Evolutionary conservation across 2,797 vertebrate genomes (phyloP), one percentile per base, ranked within the genome.

Genomic region (Fistularia tabacaria): DNA sequence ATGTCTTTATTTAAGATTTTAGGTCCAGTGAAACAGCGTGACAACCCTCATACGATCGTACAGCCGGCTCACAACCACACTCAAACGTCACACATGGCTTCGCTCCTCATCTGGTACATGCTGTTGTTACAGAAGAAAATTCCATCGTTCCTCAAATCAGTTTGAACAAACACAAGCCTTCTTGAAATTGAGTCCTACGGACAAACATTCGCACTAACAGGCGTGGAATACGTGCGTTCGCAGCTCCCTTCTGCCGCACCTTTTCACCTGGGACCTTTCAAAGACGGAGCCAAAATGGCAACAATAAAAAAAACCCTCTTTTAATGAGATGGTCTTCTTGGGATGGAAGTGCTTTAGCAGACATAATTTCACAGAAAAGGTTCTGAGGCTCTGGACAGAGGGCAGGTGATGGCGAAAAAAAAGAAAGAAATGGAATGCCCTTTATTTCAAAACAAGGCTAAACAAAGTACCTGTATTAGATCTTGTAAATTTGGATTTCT

Each of bases 1-100:
- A 78, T 55, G 46, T 69, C 37, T 88, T 87, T 89, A 85, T 87
- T 86, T 59, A 53, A 73, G 48, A 15, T 74, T 59, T 41, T 55
- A 41, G 71, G 74, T 62, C 14, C 56, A 68, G 65, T 59, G 57
- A 77, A 73, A 56, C 69, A 60, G 64, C 62, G 14, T 36, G 38
- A 54, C 71, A 58, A 46, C 49, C 49, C 44, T 62, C 62, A 54
- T 66, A 66, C 67, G 50, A 57, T 56, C 47, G 54, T 65, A 63
- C 60, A 69, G 13, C 52, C 52, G 71, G 54, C 49, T 68, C 54
- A 70, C 66, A 49, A 6, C 36, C 41, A 36, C 71, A 54, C 54
- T 74, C 66, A 66, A 63, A 51, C 62, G 62, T 74, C 51, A 76
- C 69, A 76, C 76, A 60, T 69, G 55, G 69, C 59, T 43, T 47